Evolutionary conservation across 1,140 invertebrate genomes (phyloP), one percentile per base, ranked within the genome.

Genomic region (Zaprionus tsacasi): DNA sequence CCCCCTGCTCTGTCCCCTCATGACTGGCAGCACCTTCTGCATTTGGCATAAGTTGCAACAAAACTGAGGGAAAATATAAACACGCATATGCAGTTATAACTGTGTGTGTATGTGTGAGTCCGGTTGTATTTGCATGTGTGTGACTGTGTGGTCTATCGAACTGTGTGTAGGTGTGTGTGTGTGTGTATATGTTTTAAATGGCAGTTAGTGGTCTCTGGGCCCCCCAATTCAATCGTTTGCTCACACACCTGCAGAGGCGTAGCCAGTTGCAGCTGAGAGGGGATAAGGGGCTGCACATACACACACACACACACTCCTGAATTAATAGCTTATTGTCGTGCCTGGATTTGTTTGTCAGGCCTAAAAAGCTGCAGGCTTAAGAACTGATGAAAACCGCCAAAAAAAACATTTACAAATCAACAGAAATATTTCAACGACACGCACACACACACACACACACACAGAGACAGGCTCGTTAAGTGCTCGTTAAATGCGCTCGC

Each of bases 201-300:
- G 10, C 76, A 76, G 58, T 58, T 81, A 67, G 78, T 57, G 60
- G 48, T 61, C 57, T 57, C n/a, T 43, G n/a, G 0, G 36, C 30
- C 1, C 48, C 78, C 40, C 78, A 56, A 80, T 82, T 77, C 70
- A 73, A 67, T 35, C 68, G 68, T 55, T 61, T 40, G 67, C 35
- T 64, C 38, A 61, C 38, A 61, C 25, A 45, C 15, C 48, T 17
- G 12, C 43, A 35, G 10, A 8, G 15, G 15, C 15, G 13, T 60
- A 6, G 21, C 58, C 10, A 27, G 35, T 13, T 64, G 33, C 33
- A 10, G 7, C 50, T 38, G 48, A 30, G 27, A 30, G 27, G 6
- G 27, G 27, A 5, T 27, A 38, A 11, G n/a, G 6, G 6, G n/a
- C n/a, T n/a, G n/a, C n/a, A n/a, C 7, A n/a, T 11, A 12, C 36